A percentile compares a stretch with the other conserved stretches of the same genome.
Conservation (phyloP, 2,797 vertebrate genomes). For the Rhinophrynus dorsalis region DNA sequence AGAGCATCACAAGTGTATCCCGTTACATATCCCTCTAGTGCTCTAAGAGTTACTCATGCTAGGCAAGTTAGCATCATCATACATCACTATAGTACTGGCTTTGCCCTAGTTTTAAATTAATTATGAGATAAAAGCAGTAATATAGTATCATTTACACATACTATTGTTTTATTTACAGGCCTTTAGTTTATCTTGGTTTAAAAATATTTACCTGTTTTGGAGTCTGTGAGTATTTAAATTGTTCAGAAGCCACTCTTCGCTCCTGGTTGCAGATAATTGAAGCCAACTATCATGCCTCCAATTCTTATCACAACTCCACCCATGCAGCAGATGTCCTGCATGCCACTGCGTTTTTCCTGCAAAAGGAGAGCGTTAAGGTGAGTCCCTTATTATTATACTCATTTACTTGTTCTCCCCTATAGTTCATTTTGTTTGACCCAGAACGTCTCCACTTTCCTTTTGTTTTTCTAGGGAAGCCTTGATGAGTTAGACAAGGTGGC, state of each 20-base stretch:
- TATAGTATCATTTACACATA: too few species aligned
- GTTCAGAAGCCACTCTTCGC: constrained; percentile 69
- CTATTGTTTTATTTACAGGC: constrained; percentile 65
- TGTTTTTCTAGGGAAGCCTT: constrained; percentile 65
- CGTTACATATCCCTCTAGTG: too few species aligned
- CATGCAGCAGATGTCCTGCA: constrained; percentile 75
- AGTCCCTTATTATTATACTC: neutral
- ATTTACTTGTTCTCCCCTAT: neutral
- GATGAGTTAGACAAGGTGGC: constrained; percentile 75
- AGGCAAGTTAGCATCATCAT: too few species aligned
- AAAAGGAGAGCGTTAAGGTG: constrained; percentile 77
- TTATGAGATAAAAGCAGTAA: too few species aligned
- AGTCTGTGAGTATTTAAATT: constrained; percentile 73
- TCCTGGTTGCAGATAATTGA: constrained; percentile 80
- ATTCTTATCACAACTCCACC: constrained; percentile 78
- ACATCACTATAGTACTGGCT: too few species aligned
- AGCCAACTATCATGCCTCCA: constrained; percentile 76
- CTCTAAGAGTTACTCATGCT: too few species aligned
- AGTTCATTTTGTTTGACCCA: too few species aligned
- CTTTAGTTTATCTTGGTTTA: constrained; percentile 73
- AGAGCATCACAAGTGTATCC: too few species aligned
- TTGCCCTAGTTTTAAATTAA: too few species aligned
- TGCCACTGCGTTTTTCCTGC: constrained; percentile 74
- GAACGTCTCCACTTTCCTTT: too few species aligned
- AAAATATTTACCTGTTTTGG: constrained; percentile 75